These are phyloP conservation scores for Ethmia dodecea DNA, from an alignment of 2,888 invertebrate genomes.

Conservation along the genomic window DNA sequence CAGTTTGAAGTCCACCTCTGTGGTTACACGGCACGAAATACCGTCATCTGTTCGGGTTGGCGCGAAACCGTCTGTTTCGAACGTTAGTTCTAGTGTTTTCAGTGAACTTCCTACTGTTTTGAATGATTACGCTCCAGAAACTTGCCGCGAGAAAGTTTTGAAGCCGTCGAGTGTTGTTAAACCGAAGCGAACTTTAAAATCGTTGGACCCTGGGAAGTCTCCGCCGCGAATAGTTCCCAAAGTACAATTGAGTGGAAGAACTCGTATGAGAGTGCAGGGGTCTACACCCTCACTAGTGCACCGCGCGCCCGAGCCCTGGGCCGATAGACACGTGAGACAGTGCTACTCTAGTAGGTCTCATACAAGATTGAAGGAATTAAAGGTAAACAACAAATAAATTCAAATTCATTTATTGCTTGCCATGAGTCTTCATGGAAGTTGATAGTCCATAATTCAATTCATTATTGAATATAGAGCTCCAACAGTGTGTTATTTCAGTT, in stretches of 20 bases:
- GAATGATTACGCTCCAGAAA: conserved; percentile 46
- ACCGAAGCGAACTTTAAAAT: conserved; percentile 55
- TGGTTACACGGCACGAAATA: conserved; percentile 49
- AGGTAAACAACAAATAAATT: no score
- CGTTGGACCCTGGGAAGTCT: conserved; percentile 45
- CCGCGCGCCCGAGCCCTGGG: conserved; percentile 33
- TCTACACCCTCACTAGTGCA: conserved; percentile 43
- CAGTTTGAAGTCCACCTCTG: conserved; percentile 38
- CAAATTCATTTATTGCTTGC: no score
- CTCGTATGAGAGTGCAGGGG: conserved; percentile 25
- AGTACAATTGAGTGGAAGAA: conserved; percentile 20
- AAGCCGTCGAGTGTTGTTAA: conserved; percentile 43
- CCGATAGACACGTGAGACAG: conserved; percentile 38
- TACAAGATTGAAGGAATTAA: conserved; percentile 50
- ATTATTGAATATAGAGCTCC: no score
- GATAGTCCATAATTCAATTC: no score
- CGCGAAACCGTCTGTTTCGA: conserved; percentile 56
- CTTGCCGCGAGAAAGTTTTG: conserved; percentile 24
- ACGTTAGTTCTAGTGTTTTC: conserved; percentile 40
- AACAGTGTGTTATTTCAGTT: no score
- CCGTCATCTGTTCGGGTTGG: conserved; percentile 43
- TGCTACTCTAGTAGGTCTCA: conserved; percentile 54
- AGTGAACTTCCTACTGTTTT: conserved; percentile 58
- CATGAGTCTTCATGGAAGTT: no score
- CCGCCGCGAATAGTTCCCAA: conserved; percentile 30